Evolutionary conservation across 2,888 invertebrate genomes (phyloP), one percentile per base, ranked within the genome.

Genomic region (Pollenia angustigena): DNA sequence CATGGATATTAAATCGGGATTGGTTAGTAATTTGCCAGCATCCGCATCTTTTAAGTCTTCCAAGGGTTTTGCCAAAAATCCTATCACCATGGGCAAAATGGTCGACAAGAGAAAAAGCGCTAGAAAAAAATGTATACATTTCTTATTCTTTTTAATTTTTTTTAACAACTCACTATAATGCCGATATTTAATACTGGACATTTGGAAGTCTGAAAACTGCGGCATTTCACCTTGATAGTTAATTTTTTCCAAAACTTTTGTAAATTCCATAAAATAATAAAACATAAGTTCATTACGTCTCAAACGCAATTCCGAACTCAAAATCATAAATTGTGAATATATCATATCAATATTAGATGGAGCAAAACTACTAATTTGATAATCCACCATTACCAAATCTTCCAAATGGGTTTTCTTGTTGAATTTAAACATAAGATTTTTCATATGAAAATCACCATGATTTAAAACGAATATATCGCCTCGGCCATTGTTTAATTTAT

Each of bases 401-500:
- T 78, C 72, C 75, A 83, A 54, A 18, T 82, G 42, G 11, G 32
- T 56, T n/a, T 72, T 46, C 32, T 88, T 69, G 14, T 66, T 52
- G 10, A 89, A 81, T 66, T 88, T 90, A 23, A 91, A 91, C 91
- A 92, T 90, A 54, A 92, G 78, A 48, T 92, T 92, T 32, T 89
- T 90, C 3, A 82, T 66, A 80, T 92, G 92, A 48, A 92, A 90
- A 75, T 92, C 92, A 0, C 92, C 92, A 80, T 92, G 92, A 64
- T 89, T 89, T 0, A 92, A 88, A 0, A 90, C 90, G 44, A 89
- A 90, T 52, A 87, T 83, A 58, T 86, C 83, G 2, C 54, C 78
- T 2, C 40, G 42, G 2, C 68, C 76, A 32, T 75, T 60, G 42
- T 69, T 84, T 4, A 18, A 14, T 11, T 40, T 69, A 44, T 69